phyloP scores from a whole-genome alignment of 1,140 invertebrate genomes.

The Drosophila nigrodunni region DNA sequence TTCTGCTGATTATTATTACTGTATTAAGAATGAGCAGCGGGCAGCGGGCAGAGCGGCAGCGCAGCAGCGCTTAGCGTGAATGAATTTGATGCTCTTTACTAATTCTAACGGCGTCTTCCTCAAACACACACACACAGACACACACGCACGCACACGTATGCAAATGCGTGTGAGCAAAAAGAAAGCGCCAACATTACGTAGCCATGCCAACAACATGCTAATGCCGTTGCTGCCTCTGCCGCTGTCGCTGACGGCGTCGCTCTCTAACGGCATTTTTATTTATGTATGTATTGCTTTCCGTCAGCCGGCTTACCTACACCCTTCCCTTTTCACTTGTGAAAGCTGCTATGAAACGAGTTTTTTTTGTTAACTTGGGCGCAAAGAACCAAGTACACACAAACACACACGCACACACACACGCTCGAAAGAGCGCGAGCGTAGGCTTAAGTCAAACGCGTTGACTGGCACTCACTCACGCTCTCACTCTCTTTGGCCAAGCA shows the following conservation, averaged over 20 bases:
- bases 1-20: constrained; percentile 43
- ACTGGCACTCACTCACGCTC: background rate
- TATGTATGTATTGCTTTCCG: constrained; percentile 39
- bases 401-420: background rate
- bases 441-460: background rate
- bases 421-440: constrained; percentile 11
- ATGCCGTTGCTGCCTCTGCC: constrained; percentile 50
- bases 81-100: constrained; percentile 58
- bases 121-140: constrained; percentile 13
- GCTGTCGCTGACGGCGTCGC: constrained; percentile 37
- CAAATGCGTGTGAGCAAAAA: constrained; percentile 59
- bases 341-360: constrained; percentile 64
- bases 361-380: constrained; percentile 62
- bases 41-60: background rate
- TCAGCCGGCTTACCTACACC: constrained; percentile 67
- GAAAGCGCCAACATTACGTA: constrained; percentile 81
- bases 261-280: constrained; percentile 70
- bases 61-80: constrained; percentile 48
- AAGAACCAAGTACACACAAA: constrained; percentile 53
- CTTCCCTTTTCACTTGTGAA: constrained; percentile 68
- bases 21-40: constrained; percentile 31
- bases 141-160: constrained; percentile 23
- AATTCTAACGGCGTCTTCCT: constrained; percentile 74
- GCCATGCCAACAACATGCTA: constrained; percentile 63
- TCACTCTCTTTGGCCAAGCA: background rate